A percentile compares a stretch with the other conserved stretches of the same genome.
Conservation (phyloP, 2,888 invertebrate species). For the Andrena dorsata region DNA sequence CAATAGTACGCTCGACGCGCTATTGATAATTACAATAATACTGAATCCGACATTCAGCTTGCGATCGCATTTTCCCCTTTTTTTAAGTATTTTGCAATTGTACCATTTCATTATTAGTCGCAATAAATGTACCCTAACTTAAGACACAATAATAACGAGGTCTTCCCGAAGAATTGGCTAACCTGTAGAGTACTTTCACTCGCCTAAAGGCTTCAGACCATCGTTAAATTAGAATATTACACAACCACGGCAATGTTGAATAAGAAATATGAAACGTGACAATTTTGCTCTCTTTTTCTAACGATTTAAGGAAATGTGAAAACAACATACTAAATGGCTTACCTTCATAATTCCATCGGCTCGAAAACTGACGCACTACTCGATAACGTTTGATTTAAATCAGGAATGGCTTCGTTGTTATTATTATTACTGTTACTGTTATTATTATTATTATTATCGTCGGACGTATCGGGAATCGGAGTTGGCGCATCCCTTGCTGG, state of each 20-base stretch:
- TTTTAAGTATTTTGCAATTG: neutral
- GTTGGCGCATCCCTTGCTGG: slow-evolving; percentile 71
- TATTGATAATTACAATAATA: slow-evolving; percentile 40
- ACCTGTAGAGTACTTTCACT: slow-evolving; percentile 16
- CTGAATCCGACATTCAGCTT: slow-evolving; percentile 16
- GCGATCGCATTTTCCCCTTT: neutral
- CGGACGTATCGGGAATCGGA: slow-evolving; percentile 63
- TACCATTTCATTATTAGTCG: neutral
- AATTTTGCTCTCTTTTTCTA: slow-evolving; percentile 10
- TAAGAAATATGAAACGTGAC: slow-evolving; percentile 38
- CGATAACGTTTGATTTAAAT: slow-evolving; percentile 77
- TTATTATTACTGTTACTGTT: slow-evolving; percentile 65
- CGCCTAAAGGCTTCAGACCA: slow-evolving; percentile 22
- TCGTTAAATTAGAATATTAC: slow-evolving; percentile 12
- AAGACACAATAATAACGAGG: neutral
- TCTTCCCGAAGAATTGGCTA: slow-evolving; percentile 8
- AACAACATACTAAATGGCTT: slow-evolving; percentile 22
- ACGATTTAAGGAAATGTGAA: slow-evolving; percentile 40
- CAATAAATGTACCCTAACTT: neutral
- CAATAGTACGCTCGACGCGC: slow-evolving; percentile 3
- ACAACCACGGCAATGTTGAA: slow-evolving; percentile 2
- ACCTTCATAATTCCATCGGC: slow-evolving; percentile 82
- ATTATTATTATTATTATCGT: slow-evolving; percentile 74
- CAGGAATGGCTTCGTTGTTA: slow-evolving; percentile 74
- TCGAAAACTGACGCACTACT: slow-evolving; percentile 73